Evolutionary conservation across 2,888 invertebrate species (phyloP).

Genomic region (Acronicta psi): DNA sequence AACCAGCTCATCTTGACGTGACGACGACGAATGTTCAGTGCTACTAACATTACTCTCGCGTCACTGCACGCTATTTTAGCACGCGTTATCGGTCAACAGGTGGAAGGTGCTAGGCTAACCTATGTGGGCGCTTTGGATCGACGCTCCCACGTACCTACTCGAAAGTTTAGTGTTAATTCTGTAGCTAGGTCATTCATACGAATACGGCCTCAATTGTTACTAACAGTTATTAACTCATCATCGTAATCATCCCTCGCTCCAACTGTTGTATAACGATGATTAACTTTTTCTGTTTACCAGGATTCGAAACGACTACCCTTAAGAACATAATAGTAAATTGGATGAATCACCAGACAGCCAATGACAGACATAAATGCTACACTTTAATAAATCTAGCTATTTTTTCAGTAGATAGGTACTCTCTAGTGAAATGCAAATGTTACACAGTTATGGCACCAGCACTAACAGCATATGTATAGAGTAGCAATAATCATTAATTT

Average conservation of each 20-base stretch:
- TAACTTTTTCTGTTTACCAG: too few relatives aligned
- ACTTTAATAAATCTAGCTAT: too few relatives aligned
- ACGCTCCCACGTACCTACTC: constrained; percentile 12
- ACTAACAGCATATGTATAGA: neutral
- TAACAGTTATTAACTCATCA: too few relatives aligned
- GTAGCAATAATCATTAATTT: constrained; percentile 23
- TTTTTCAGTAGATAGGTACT: too few relatives aligned
- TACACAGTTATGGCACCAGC: too few relatives aligned
- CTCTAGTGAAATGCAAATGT: too few relatives aligned
- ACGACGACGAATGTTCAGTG: constrained; percentile 26
- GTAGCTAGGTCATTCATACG: neutral
- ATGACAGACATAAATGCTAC: too few relatives aligned
- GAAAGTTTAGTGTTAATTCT: neutral
- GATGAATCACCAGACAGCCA: too few relatives aligned
- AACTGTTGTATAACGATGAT: too few relatives aligned
- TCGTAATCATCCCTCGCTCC: too few relatives aligned
- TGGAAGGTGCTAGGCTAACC: constrained; percentile 45
- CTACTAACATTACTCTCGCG: constrained; percentile 65
- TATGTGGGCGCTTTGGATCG: constrained; percentile 32
- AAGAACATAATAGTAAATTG: too few relatives aligned
- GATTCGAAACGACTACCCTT: too few relatives aligned
- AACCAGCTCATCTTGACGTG: constrained; percentile 60
- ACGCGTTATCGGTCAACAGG: constrained; percentile 71
- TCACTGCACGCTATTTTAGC: constrained; percentile 69
- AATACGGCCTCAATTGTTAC: neutral